These are phyloP conservation scores for Tipula helvola DNA, from an alignment of 2,888 invertebrate genomes.

Conservation along the genomic window DNA sequence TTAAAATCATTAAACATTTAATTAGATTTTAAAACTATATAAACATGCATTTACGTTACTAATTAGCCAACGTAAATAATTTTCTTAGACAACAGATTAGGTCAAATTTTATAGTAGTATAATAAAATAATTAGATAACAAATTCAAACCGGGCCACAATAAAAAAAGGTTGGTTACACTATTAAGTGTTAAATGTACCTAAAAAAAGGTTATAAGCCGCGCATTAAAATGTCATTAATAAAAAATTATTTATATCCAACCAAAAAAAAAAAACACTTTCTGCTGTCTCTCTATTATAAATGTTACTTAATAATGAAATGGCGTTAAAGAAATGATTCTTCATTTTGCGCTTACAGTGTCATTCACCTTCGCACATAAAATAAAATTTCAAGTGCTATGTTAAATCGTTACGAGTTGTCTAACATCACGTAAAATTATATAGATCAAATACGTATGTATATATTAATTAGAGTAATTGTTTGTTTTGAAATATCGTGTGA, in stretches of 20 bases:
- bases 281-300: background rate
- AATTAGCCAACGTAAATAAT: too few species aligned
- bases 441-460: background rate
- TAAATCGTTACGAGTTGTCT: background rate
- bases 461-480: background rate
- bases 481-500: background rate
- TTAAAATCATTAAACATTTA: too few species aligned
- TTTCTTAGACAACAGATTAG: too few species aligned
- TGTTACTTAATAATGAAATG: background rate
- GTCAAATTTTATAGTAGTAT: too few species aligned
- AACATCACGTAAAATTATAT: background rate
- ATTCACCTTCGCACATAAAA: background rate
- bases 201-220: background rate
- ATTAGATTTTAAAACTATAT: too few species aligned
- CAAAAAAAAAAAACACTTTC: background rate
- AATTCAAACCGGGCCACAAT: too few species aligned
- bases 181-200: background rate
- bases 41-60: too few species aligned
- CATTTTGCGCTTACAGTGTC: background rate
- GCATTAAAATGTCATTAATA: background rate
- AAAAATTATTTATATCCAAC: background rate
- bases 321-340: background rate
- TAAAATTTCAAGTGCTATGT: background rate
- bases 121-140: too few species aligned
- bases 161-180: background rate